These are phyloP conservation scores for Tachysurus fulvidraco DNA, from an alignment of 2,113 vertebrate genomes.

Conservation along the genomic window DNA sequence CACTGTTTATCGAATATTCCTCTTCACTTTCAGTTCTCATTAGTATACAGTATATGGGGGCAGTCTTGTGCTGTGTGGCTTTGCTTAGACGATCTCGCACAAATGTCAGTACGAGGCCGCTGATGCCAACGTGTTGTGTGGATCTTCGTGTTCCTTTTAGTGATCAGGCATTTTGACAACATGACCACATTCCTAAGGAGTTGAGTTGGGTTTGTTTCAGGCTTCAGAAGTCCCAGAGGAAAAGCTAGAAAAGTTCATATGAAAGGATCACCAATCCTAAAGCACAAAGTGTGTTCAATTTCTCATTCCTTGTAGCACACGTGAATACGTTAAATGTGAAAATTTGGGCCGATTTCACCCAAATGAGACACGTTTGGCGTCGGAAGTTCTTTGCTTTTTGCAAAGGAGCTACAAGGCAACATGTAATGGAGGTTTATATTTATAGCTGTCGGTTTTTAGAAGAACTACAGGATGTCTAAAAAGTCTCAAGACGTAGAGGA, in stretches of 20 bases:
- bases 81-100: background rate
- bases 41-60: background rate
- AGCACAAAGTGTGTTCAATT: background rate
- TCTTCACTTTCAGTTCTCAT: background rate
- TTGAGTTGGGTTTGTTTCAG: background rate
- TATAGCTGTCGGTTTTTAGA: background rate
- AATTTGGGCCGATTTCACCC: background rate
- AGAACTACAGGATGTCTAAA: background rate
- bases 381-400: background rate
- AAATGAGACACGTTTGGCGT: background rate
- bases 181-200: background rate
- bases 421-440: background rate
- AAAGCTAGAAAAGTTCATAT: background rate
- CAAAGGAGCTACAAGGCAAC: background rate
- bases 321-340: background rate
- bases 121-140: background rate
- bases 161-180: background rate
- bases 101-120: background rate
- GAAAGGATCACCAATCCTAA: background rate
- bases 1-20: background rate
- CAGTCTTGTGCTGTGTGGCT: background rate
- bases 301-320: background rate
- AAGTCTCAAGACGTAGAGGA: too few relatives aligned
- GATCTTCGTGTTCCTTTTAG: background rate
- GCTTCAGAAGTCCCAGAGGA: background rate